These are phyloP conservation scores for Sterna hirundo DNA, from an alignment of 2,113 vertebrate species.

Conservation along the genomic window DNA sequence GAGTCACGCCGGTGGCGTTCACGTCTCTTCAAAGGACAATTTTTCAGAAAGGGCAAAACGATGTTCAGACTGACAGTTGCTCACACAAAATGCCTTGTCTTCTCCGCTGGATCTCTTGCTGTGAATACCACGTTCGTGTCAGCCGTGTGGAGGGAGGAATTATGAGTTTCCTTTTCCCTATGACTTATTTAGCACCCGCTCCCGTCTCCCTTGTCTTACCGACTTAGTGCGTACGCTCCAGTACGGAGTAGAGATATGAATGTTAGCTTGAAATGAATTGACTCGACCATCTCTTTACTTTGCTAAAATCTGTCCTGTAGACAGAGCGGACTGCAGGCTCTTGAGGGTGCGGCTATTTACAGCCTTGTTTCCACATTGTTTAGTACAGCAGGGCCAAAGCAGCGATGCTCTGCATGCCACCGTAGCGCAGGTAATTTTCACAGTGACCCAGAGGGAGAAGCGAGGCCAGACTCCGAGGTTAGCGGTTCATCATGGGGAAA, in stretches of 20 bases:
- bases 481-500: background rate
- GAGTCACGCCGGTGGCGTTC: background rate
- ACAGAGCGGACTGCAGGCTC: background rate
- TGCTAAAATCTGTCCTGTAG: background rate
- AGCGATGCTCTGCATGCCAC: background rate
- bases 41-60: background rate
- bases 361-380: background rate
- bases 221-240: rapidly evolving
- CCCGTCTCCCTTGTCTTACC: background rate
- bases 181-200: background rate
- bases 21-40: background rate
- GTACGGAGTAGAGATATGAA: background rate
- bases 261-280: background rate
- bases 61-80: background rate
- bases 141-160: background rate
- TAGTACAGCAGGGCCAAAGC: background rate
- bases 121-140: background rate
- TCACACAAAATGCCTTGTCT: background rate
- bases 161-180: background rate
- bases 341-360: constrained; percentile 1
- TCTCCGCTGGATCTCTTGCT: background rate
- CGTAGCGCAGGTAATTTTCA: background rate
- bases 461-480: background rate
- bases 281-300: background rate
- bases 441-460: background rate